phyloP scores from a whole-genome alignment of 2,888 invertebrate genomes.

The Barypeithes pellucidus region DNA sequence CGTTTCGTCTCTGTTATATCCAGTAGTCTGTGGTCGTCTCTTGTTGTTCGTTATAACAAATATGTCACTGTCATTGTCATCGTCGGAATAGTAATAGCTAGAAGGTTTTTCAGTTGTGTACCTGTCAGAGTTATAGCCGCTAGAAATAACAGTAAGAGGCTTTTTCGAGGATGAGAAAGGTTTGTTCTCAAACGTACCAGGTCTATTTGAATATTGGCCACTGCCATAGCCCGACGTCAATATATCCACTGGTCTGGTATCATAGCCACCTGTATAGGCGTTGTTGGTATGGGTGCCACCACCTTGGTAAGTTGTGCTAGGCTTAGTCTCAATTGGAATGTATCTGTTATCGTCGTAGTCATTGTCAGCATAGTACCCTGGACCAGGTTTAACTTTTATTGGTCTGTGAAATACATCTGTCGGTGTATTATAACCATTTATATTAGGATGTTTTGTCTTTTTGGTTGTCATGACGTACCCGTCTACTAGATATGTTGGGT shows the following conservation, averaged over 20 bases:
- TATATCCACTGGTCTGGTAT: constrained; percentile 20
- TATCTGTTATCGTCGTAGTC: background rate
- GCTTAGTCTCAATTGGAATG: constrained; percentile 4
- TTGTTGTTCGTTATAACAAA: constrained; percentile 41
- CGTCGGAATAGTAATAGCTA: constrained; percentile 24
- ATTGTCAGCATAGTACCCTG: background rate
- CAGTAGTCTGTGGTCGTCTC: constrained; percentile 18
- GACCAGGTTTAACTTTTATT: background rate
- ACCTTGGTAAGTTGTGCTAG: constrained; percentile 4
- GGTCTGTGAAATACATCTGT: background rate
- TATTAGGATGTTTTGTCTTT: constrained; percentile 37
- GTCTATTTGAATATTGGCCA: constrained; percentile 18
- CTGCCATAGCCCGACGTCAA: background rate
- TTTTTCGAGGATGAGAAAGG: constrained; percentile 60
- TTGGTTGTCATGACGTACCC: constrained; percentile 17
- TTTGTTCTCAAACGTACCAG: constrained; percentile 56
- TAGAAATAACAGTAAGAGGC: constrained; percentile 56
- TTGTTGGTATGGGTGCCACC: constrained; percentile 2
- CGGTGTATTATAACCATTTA: background rate
- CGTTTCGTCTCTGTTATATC: constrained; percentile 51
- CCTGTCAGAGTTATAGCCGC: constrained; percentile 50
- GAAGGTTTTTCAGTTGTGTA: constrained; percentile 43
- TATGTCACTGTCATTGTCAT: constrained; percentile 42
- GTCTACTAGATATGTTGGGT: constrained; percentile 19
- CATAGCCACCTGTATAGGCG: background rate